Evolutionary conservation across 2,888 invertebrate genomes (phyloP).

Genomic region (Archips crataeganus): DNA sequence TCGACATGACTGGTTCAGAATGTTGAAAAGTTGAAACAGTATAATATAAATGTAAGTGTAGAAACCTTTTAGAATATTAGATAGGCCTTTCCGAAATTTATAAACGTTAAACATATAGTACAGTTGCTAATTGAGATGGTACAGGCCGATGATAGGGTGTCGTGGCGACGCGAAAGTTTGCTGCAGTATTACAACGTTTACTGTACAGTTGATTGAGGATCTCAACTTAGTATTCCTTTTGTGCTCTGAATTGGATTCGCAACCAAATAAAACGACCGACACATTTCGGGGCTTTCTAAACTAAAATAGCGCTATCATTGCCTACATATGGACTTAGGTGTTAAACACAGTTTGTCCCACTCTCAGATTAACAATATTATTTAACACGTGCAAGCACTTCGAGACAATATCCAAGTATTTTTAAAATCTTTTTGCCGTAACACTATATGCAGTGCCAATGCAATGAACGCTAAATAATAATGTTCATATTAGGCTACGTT

Average conservation of each 20-base stretch:
- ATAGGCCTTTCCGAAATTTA: slow-evolving; percentile 84
- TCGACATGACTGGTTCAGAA: slow-evolving; percentile 62
- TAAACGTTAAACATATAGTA: slow-evolving; percentile 79
- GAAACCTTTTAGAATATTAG: slow-evolving; percentile 70
- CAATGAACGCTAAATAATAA: slow-evolving; percentile 10
- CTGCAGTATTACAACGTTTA: slow-evolving; percentile 66
- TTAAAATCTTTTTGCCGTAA: not conserved
- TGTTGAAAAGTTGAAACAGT: slow-evolving; percentile 56
- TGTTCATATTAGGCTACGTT: not conserved
- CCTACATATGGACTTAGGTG: slow-evolving; percentile 1
- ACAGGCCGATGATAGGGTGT: slow-evolving; percentile 28
- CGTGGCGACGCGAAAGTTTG: slow-evolving; percentile 56
- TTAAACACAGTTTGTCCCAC: slow-evolving; percentile 1
- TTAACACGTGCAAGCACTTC: not conserved
- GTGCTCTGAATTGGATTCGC: slow-evolving; percentile 11
- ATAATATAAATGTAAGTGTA: slow-evolving; percentile 58
- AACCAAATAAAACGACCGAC: not conserved
- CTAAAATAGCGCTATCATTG: slow-evolving; percentile 1
- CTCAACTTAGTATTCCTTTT: slow-evolving; percentile 3
- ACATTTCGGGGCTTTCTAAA: not conserved
- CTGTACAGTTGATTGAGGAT: slow-evolving; percentile 23
- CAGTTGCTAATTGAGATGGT: slow-evolving; percentile 58
- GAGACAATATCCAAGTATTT: not conserved
- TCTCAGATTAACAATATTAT: not conserved
- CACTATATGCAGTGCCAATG: slow-evolving; percentile 2